Base-by-base conservation (phyloP, 2,888 invertebrate species). In the Scrobipalpa costella region DNA sequence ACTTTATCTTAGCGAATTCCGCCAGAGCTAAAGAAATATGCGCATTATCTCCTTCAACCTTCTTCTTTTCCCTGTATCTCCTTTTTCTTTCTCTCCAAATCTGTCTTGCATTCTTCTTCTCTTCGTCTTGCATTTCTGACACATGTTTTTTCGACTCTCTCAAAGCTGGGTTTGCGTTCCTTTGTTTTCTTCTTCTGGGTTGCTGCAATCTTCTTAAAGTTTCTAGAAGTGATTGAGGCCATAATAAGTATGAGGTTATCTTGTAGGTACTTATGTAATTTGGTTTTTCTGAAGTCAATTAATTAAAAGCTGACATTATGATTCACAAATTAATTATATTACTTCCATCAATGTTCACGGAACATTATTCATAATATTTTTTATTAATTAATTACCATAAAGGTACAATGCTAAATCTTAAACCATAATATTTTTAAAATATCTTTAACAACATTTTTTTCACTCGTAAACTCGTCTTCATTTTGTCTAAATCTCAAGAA, bases 71-170 rank as follows among this genome's bases (percentile, higher is more conserved):
- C 52, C 64, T 64, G 40, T 65, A 60, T 47, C 59, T 59, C 55
- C 64, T 52, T 21, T 65, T 65, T 38, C 64, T 59, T 13, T 65
- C 62, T 21, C 64, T 65, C 62, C 64, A 65, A 19, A 65, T 62
- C 50, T 40, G 36, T 3, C 64, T 59, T 1, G 57, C 60, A 19
- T 52, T 65, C 2, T 8, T 55, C 15, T 38, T 38, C 36, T 62
- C 62, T 15, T 47, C 34, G 0, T 62, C 52, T 58, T 52, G 19
- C 38, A 63, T 63, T 62, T 64, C 64, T 7, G 62, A 38, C 2
- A 62, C 60, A 44, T 62, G 64, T 57, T 65, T 65, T 27, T 65
- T 62, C 7, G 19, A 47, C 36, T 64, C 64, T 21, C 62, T 21
- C 0, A 58, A 21, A 0, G 62, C 13, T 58, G 62, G 64, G 17